Evolutionary conservation across 2,113 vertebrate genomes (phyloP).

Genomic region (Calyptomena viridis): DNA sequence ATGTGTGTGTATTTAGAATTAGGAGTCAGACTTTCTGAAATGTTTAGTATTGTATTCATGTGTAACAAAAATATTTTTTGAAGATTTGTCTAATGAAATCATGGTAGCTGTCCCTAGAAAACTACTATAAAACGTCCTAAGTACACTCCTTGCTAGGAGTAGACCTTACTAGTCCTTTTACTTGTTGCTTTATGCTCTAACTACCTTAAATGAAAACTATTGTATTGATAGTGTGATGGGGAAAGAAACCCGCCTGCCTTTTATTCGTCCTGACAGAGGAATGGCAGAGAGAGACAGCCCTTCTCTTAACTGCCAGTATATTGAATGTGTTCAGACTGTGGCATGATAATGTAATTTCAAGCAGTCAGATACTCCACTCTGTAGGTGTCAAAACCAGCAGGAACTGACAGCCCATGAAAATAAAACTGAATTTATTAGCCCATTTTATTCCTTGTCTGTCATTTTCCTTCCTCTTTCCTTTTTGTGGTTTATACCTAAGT

Average conservation of each 20-base stretch:
- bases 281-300: not conserved
- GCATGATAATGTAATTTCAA: not conserved
- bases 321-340: not conserved
- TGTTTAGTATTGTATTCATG: not conserved
- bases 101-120: not conserved
- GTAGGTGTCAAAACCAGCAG: not conserved
- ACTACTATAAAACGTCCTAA: not conserved
- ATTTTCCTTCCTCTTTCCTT: not conserved
- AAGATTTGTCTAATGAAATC: not conserved
- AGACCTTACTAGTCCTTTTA: not conserved
- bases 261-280: not conserved
- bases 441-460: not conserved
- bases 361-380: not conserved
- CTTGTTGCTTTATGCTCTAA: not conserved
- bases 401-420: not conserved
- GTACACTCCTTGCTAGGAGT: not conserved
- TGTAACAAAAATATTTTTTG: not conserved
- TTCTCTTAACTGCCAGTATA: not conserved
- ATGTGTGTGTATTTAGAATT: not conserved
- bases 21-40: not conserved
- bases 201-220: not conserved
- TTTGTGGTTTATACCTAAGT: not conserved
- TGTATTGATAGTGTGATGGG: not conserved
- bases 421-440: constrained; percentile 7
- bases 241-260: not conserved